phyloP scores from a whole-genome alignment of 2,797 vertebrate genomes.

The Sebastes minor region DNA sequence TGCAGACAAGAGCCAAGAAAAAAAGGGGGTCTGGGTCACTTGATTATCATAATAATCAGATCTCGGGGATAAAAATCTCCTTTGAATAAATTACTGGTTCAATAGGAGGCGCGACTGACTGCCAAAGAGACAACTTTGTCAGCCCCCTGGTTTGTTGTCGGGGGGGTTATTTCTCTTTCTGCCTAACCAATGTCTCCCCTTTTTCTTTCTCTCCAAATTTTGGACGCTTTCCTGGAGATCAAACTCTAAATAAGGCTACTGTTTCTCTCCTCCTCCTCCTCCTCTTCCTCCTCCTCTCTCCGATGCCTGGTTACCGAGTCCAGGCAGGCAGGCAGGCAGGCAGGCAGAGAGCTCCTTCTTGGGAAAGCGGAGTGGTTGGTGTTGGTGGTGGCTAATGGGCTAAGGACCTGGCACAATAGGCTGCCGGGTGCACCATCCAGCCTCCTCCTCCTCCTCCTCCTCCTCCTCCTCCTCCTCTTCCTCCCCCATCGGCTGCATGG shows the following conservation, averaged over 20 bases:
- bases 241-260: constrained; percentile 80
- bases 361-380: constrained; percentile 74
- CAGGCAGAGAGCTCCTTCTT: constrained; percentile 65
- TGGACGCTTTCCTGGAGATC: constrained; percentile 79
- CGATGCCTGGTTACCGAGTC: constrained; percentile 77
- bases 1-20: constrained; percentile 82
- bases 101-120: constrained; percentile 87
- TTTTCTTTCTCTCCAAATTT: constrained; percentile 74
- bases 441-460: background rate
- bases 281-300: constrained; percentile 44
- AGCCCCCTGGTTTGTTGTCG: constrained; percentile 74
- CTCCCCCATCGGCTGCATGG: constrained; percentile 75
- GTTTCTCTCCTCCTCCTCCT: constrained; percentile 67
- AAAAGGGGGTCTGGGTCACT: constrained; percentile 80
- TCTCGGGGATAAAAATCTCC: constrained; percentile 86
- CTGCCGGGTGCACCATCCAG: constrained; percentile 61
- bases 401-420: constrained; percentile 77
- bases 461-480: background rate
- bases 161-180: constrained; percentile 51
- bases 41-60: constrained; percentile 88
- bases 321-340: constrained; percentile 63
- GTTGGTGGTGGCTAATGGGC: constrained; percentile 79
- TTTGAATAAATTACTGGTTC: constrained; percentile 87
- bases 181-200: constrained; percentile 61
- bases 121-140: constrained; percentile 87